Evolutionary conservation across 2,113 vertebrate genomes (phyloP), one percentile per base, ranked within the genome.

Genomic region (Oncorhynchus keta): DNA sequence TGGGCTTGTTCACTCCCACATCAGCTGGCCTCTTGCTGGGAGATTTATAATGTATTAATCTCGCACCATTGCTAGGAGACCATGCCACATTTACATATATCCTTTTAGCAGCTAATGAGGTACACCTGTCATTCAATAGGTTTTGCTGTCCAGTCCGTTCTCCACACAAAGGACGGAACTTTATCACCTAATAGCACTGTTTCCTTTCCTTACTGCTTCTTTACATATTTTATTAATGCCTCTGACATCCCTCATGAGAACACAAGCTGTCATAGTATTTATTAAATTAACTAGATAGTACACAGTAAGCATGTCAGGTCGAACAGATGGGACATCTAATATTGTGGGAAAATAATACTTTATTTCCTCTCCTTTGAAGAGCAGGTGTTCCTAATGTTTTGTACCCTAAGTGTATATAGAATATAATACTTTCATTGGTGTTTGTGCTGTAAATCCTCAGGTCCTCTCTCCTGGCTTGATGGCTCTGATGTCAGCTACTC

Each of bases 401-500:
- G 11, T 16, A 51, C 14, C 49, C 49, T 16, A 3, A 16, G 49
- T 51, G 12, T 51, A 16, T 51, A 51, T 45, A 45, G 2, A 2
- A 55, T 55, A 55, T 55, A 18, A 55, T 14, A 55, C 30, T 39
- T 14, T 35, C 3, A 20, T 16, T 45, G 3, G 14, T 32, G 28
- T 16, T 2, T 20, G 67, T 9, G 16, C 8, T 76, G n/a, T 26
- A 70, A 5, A 8, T 14, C 68, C 8, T 48, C 90, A 98, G 97
- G 91, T 71, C 85, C 82, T 1, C 73, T 96, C 30, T 93, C 90
- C 14, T 99, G 97, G 97, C 83, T 99, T 84, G 95, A 98, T 77
- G 91, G 92, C 68, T 96, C 96, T 49, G 89, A 94, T 59, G 82
- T 96, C 82, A 97, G 85, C 83, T 99, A 96, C 68, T 93, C 86